Evolutionary conservation across 2,113 vertebrate species (phyloP).

Genomic region (Hydropotes inermis): DNA sequence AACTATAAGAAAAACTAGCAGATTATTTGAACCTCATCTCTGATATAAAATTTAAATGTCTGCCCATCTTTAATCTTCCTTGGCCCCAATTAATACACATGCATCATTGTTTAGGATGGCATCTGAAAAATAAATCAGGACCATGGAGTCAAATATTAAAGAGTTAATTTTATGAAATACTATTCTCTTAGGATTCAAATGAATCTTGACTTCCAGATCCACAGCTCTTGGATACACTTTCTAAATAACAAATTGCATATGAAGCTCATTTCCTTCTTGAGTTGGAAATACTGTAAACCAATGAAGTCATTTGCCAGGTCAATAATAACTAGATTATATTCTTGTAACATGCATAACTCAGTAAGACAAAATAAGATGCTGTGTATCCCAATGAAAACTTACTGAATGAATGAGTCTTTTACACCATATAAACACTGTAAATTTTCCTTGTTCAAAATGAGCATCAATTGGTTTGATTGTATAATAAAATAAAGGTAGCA

Average conservation of each 20-base stretch:
- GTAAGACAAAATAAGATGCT: slow-evolving; percentile 15
- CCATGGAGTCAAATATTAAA: slow-evolving; percentile 20
- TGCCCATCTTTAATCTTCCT: background rate
- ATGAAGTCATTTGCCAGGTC: background rate
- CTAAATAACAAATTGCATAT: background rate
- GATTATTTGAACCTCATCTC: background rate
- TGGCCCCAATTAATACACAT: background rate
- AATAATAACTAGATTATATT: slow-evolving; percentile 30
- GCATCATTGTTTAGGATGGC: background rate
- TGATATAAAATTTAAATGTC: slow-evolving; percentile 26
- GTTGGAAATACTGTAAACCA: background rate
- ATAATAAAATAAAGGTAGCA: background rate
- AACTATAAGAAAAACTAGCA: background rate
- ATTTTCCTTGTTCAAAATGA: slow-evolving; percentile 38
- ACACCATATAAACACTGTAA: background rate
- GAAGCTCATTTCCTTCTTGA: background rate
- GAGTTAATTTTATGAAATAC: background rate
- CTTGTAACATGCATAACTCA: slow-evolving; percentile 16
- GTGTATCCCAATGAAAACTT: background rate
- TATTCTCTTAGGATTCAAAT: background rate
- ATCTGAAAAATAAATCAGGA: slow-evolving; percentile 35
- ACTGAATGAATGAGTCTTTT: background rate
- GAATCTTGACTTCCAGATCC: background rate
- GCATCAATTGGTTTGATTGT: background rate
- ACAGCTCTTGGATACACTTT: background rate